A percentile compares a stretch with the other conserved stretches of the same genome.
Conservation (phyloP, 1,140 invertebrate species). For the Drosophila navojoa region DNA sequence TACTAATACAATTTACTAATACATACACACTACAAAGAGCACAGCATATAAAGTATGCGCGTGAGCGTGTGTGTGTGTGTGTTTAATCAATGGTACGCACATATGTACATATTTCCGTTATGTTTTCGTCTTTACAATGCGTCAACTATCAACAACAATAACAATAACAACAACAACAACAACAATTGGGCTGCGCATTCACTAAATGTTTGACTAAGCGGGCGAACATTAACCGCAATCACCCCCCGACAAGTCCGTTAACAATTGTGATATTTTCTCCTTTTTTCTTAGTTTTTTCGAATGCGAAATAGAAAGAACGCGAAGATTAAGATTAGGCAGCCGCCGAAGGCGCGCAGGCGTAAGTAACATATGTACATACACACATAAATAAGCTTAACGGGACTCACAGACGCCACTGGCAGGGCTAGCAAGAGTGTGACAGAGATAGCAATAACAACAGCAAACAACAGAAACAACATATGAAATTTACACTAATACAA, state of each 20-base stretch:
- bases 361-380: too few species aligned
- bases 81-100: constrained; percentile 2
- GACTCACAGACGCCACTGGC: background rate
- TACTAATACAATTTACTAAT: constrained; percentile 12
- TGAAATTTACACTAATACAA: constrained; percentile 31
- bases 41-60: background rate
- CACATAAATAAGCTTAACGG: background rate
- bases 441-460: constrained; percentile 3
- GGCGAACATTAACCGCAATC: constrained; percentile 15
- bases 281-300: constrained; percentile 76
- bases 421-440: constrained; percentile 27
- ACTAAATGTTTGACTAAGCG: constrained; percentile 55
- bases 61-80: constrained; percentile 1
- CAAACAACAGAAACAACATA: background rate
- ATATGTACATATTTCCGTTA: constrained; percentile 15
- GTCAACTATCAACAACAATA: background rate
- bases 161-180: background rate
- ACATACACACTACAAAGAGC: background rate
- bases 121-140: background rate
- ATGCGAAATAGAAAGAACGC: constrained; percentile 72
- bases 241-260: constrained; percentile 1
- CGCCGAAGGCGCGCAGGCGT: constrained; percentile 56
- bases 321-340: constrained; percentile 66
- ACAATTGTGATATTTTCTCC: constrained; percentile 33
- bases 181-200: constrained; percentile 16